Evolutionary conservation across 2,888 invertebrate genomes (phyloP).

Genomic region (Hydroisotoma schaefferi): DNA sequence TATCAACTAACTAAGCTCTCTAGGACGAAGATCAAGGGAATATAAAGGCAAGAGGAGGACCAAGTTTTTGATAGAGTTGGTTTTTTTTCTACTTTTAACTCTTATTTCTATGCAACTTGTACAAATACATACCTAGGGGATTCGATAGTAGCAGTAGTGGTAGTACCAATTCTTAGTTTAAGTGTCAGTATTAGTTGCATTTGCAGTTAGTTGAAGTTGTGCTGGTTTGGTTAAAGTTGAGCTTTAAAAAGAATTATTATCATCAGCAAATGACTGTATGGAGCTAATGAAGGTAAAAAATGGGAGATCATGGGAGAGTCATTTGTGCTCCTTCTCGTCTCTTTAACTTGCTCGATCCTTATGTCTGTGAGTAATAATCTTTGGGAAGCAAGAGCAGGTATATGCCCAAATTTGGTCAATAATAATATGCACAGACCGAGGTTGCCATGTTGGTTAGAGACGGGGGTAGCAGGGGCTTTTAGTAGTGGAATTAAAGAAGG

Average conservation of each 20-base stretch:
- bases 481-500: no score
- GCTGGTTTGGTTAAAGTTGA: not conserved
- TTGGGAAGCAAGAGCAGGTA: constrained; percentile 23
- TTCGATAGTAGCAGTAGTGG: no score
- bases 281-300: constrained; percentile 43
- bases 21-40: constrained; percentile 11
- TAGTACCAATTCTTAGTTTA: no score
- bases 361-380: constrained; percentile 31
- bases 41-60: constrained; percentile 5
- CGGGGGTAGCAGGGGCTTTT: constrained; percentile 16
- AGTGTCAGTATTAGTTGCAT: no score
- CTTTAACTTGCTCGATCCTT: no score
- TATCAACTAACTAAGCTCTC: not conserved
- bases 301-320: constrained; percentile 37
- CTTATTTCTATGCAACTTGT: no score
- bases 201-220: not conserved
- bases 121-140: no score
- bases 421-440: constrained; percentile 33
- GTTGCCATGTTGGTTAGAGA: constrained; percentile 27
- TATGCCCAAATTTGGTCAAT: constrained; percentile 48
- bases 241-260: constrained; percentile 21
- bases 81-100: no score
- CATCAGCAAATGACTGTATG: constrained; percentile 19
- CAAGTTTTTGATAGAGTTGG: constrained; percentile 7
- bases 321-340: constrained; percentile 14